These are phyloP conservation scores for Marmota monax DNA, from an alignment of 2,113 vertebrate genomes.

Conservation along the genomic window DNA sequence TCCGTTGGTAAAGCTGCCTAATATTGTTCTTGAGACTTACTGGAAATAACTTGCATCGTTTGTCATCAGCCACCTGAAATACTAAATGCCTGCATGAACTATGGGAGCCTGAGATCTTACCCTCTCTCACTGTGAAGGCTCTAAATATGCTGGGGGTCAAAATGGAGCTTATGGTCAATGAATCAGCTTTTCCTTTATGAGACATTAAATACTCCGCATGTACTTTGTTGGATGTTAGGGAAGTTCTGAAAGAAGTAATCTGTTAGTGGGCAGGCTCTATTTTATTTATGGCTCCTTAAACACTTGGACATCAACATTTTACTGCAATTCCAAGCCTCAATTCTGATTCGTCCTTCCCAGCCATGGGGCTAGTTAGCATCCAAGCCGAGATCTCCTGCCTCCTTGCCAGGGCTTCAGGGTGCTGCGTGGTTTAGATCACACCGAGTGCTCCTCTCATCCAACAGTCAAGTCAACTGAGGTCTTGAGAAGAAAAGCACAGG, in stretches of 20 bases:
- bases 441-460: accelerated
- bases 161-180: neutral
- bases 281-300: neutral
- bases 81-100: neutral
- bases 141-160: too few relatives aligned
- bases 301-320: neutral
- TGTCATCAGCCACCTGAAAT: neutral
- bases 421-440: accelerated
- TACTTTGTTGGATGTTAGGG: neutral
- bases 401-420: too few relatives aligned
- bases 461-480: neutral
- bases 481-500: neutral
- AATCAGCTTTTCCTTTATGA: neutral
- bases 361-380: neutral
- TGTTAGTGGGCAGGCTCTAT: neutral
- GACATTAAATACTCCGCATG: too few relatives aligned
- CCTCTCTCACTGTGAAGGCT: neutral
- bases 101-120: neutral
- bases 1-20: neutral
- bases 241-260: neutral
- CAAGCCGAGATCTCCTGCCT: too few relatives aligned
- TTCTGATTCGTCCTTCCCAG: neutral
- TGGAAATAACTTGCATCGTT: neutral
- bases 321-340: neutral
- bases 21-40: accelerated